A percentile compares a stretch with the other conserved stretches of the same genome.
Evolutionary conservation across 2,888 invertebrate species (phyloP).

Genomic region (Lydus trimaculatus): DNA sequence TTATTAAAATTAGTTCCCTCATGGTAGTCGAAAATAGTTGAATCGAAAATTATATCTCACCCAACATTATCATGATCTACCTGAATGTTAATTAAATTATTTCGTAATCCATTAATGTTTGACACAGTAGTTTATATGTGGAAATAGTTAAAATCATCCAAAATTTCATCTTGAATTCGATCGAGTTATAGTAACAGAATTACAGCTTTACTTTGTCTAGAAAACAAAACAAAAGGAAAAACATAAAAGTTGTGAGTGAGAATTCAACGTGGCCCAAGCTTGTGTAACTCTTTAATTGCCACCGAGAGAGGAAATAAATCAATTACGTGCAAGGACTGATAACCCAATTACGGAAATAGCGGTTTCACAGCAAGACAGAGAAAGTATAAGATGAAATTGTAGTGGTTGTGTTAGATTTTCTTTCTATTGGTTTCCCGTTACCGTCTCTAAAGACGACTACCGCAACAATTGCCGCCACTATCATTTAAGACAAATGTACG

Average conservation of each 20-base stretch:
- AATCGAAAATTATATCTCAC: not conserved
- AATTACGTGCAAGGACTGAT: conserved; percentile 54
- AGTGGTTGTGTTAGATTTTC: not conserved
- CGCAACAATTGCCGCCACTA: conserved; percentile 12
- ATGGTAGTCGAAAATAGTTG: not conserved
- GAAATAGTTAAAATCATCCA: not conserved
- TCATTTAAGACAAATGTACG: conserved; percentile 39
- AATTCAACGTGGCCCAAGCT: conserved; percentile 21
- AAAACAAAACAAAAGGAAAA: not conserved
- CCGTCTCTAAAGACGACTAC: not conserved
- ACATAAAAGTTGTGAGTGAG: not conserved
- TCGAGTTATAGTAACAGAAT: not conserved
- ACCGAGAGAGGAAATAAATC: conserved; percentile 50
- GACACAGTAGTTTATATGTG: not conserved
- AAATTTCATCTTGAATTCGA: not conserved
- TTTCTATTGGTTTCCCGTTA: not conserved
- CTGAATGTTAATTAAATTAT: not conserved
- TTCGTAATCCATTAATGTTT: not conserved
- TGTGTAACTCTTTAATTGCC: conserved; percentile 44
- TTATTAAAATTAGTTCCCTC: not conserved
- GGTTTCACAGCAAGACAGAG: conserved; percentile 34
- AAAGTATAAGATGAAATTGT: conserved; percentile 23
- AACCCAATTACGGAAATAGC: conserved; percentile 47
- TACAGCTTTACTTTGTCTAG: not conserved
- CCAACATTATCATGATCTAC: not conserved